Evolutionary conservation across 2,888 invertebrate genomes (phyloP).

Genomic region (Ferdinandea cuprea): DNA sequence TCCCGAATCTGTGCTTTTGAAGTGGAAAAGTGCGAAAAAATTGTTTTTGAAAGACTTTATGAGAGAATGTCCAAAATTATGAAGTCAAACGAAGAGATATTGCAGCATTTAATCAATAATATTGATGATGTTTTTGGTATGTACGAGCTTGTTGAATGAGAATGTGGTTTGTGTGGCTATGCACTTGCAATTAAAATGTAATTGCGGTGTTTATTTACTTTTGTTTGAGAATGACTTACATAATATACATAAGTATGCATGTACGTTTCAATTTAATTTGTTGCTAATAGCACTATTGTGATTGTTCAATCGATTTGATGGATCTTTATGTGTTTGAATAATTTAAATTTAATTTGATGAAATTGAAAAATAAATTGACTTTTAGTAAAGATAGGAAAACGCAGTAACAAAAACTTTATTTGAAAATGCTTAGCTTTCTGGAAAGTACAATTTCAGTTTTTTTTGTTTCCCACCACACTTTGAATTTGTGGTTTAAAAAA

Average conservation of each 20-base stretch:
- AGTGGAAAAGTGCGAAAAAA: conserved; percentile 33
- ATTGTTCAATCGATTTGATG: neutral
- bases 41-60: neutral
- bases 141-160: conserved; percentile 67
- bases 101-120: conserved; percentile 80
- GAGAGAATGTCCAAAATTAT: conserved; percentile 69
- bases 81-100: conserved; percentile 79
- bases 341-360: neutral
- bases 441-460: neutral
- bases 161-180: neutral
- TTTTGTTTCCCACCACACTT: neutral
- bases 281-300: conserved; percentile 19
- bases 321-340: neutral
- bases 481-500: too few species aligned
- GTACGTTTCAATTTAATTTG: neutral
- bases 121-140: conserved; percentile 82
- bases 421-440: too few species aligned
- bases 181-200: conserved; percentile 27
- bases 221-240: conserved; percentile 5
- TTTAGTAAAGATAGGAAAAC: too few species aligned
- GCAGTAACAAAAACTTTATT: too few species aligned
- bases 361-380: too few species aligned
- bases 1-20: conserved; percentile 60
- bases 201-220: neutral
- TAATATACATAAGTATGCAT: too few species aligned